Conservation (phyloP, 2,888 invertebrate genomes). For the Drosophila flavopinicola region DNA sequence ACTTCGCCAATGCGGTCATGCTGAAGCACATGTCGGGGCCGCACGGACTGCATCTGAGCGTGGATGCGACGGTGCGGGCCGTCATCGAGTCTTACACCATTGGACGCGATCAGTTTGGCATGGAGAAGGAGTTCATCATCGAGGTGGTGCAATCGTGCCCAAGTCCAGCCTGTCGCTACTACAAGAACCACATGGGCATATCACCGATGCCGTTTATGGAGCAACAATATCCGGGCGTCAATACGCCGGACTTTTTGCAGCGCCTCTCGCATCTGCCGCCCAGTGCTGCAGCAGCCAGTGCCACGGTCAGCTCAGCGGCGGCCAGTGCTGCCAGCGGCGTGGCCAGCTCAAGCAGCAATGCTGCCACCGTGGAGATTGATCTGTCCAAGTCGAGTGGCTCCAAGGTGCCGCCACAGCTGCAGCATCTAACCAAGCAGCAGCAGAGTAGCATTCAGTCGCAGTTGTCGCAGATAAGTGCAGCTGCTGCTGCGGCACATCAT, state of each 20-base stretch:
- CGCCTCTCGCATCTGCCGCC: constrained; percentile 85
- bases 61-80: constrained; percentile 93
- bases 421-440: constrained; percentile 83
- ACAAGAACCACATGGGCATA: constrained; percentile 91
- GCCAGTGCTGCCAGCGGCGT: constrained; percentile 61
- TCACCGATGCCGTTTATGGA: constrained; percentile 84
- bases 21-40: constrained; percentile 95
- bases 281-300: constrained; percentile 50
- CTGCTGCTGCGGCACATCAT: constrained; percentile 79
- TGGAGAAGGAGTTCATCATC: constrained; percentile 95
- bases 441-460: constrained; percentile 82
- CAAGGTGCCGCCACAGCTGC: constrained; percentile 76
- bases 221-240: constrained; percentile 83
- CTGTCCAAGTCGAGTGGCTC: constrained; percentile 77
- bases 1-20: constrained; percentile 96
- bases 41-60: constrained; percentile 92
- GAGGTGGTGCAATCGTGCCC: constrained; percentile 95
- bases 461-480: constrained; percentile 80
- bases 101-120: constrained; percentile 85
- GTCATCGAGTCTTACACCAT: constrained; percentile 95
- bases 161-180: constrained; percentile 93
- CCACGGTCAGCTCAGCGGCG: constrained; percentile 45
- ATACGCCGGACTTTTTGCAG: constrained; percentile 89
- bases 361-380: constrained; percentile 79
- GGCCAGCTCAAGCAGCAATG: constrained; percentile 48